phyloP scores from a whole-genome alignment of 64 coral and sea anemone genomes.

The Stichodactyla mertensii region DNA sequence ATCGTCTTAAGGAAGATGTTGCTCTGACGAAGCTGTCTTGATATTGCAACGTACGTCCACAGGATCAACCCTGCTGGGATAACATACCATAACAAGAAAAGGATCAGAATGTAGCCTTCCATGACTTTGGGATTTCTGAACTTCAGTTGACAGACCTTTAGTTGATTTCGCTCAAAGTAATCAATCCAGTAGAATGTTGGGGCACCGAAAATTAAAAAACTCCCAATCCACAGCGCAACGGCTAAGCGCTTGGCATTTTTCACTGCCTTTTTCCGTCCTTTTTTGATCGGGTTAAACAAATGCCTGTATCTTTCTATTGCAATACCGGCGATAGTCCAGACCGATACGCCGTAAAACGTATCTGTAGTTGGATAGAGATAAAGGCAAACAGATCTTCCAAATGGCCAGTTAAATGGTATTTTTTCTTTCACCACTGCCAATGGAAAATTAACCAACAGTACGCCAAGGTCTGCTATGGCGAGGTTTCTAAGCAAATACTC shows the following conservation, averaged over 20 bases:
- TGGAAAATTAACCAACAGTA: constrained; percentile 46
- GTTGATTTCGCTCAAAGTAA: neutral
- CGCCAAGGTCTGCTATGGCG: constrained; percentile 58
- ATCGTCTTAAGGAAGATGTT: constrained; percentile 33
- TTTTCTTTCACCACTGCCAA: constrained; percentile 42
- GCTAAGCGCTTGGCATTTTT: constrained; percentile 13
- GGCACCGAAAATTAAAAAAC: constrained; percentile 24
- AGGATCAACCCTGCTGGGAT: constrained; percentile 30
- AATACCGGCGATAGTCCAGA: constrained; percentile 54
- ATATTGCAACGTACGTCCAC: constrained; percentile 49
- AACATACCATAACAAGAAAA: constrained; percentile 24
- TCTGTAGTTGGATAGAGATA: constrained; percentile 49
- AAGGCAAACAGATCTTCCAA: constrained; percentile 40
- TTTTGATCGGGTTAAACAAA: neutral
- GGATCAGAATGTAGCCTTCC: constrained; percentile 1
- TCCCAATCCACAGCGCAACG: constrained; percentile 30
- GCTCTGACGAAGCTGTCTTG: constrained; percentile 31
- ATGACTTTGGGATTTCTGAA: neutral
- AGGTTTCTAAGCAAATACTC: constrained; percentile 48
- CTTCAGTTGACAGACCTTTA: neutral
- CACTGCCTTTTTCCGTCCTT: neutral
- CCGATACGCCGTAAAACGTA: constrained; percentile 40
- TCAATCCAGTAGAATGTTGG: constrained; percentile 39
- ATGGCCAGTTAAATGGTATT: constrained; percentile 45
- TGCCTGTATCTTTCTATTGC: constrained; percentile 53